A percentile compares a stretch with the other conserved stretches of the same genome.
Evolutionary conservation across 2,888 invertebrate genomes (phyloP).

Genomic region (Mesorhabditis spiculigera): DNA sequence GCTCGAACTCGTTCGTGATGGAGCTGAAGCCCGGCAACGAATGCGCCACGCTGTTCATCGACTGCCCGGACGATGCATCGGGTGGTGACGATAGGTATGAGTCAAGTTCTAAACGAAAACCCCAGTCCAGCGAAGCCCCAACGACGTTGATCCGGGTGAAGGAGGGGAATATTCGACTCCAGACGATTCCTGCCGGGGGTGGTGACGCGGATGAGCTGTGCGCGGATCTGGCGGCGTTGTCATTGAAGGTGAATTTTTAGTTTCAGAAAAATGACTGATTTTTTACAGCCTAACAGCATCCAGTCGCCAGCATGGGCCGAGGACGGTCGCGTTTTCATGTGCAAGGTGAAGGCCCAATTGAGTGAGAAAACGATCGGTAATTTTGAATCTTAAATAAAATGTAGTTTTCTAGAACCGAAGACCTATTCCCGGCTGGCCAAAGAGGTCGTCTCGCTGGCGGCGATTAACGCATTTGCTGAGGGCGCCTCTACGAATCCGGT

Average conservation of each 20-base stretch:
- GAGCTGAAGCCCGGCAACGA: neutral
- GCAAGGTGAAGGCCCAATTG: constrained; percentile 33
- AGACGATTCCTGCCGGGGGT: no score
- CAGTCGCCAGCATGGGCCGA: constrained; percentile 54
- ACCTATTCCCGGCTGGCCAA: constrained; percentile 35
- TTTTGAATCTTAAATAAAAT: no score
- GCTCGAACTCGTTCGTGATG: neutral
- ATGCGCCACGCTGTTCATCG: neutral
- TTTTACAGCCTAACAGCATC: constrained; percentile 42
- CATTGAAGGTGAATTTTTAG: no score
- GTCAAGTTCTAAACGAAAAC: no score
- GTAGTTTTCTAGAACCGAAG: constrained; percentile 28
- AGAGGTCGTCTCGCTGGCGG: constrained; percentile 30
- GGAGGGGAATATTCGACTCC: no score
- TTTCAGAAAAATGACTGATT: no score
- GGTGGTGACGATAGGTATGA: no score
- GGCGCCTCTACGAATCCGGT: constrained; percentile 8
- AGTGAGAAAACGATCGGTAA: no score
- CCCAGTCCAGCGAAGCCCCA: no score
- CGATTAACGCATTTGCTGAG: neutral
- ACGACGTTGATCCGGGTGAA: no score
- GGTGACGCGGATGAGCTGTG: no score
- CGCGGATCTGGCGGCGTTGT: no score
- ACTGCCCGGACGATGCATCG: neutral
- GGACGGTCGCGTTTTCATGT: constrained; percentile 40